Conservation (phyloP, 1,140 invertebrate species). For the Lethocerus indicus region DNA sequence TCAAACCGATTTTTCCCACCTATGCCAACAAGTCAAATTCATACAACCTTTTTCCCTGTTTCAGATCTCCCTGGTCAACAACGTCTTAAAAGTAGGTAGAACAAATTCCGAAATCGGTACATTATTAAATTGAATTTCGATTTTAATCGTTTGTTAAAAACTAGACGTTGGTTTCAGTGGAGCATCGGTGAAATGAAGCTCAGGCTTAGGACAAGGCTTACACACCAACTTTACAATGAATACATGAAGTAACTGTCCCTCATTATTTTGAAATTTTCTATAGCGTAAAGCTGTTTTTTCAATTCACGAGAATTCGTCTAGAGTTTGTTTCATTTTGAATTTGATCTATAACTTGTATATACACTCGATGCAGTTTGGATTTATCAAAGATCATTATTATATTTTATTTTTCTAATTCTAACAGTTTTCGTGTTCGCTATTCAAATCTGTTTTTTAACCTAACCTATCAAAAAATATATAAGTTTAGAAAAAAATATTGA, state of each 20-base stretch:
- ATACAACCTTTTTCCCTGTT: conserved; percentile 23
- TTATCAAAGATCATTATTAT: too few relatives aligned
- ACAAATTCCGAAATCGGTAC: not conserved
- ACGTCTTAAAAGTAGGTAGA: conserved; percentile 55
- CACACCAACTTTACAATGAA: conserved; percentile 69
- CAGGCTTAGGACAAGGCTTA: conserved; percentile 74
- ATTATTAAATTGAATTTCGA: conserved; percentile 6
- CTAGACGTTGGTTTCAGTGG: conserved; percentile 34
- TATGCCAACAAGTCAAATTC: conserved; percentile 17
- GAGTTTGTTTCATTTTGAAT: too few relatives aligned
- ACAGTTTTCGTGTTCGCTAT: not conserved
- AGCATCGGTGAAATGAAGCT: conserved; percentile 86
- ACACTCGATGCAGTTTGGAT: too few relatives aligned
- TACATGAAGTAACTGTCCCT: conserved; percentile 91
- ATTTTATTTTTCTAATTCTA: not conserved
- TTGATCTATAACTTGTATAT: too few relatives aligned
- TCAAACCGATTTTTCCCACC: conserved; percentile 8
- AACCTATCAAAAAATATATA: too few relatives aligned
- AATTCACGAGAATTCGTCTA: too few relatives aligned
- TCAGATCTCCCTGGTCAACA: conserved; percentile 79
- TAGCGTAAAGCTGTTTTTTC: too few relatives aligned
- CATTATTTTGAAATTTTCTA: too few relatives aligned
- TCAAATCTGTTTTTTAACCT: too few relatives aligned
- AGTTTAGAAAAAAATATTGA: not conserved
- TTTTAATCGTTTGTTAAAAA: conserved; percentile 16